Evolutionary conservation across 2,797 vertebrate genomes (phyloP).

Genomic region (Cetoscarus ocellatus): DNA sequence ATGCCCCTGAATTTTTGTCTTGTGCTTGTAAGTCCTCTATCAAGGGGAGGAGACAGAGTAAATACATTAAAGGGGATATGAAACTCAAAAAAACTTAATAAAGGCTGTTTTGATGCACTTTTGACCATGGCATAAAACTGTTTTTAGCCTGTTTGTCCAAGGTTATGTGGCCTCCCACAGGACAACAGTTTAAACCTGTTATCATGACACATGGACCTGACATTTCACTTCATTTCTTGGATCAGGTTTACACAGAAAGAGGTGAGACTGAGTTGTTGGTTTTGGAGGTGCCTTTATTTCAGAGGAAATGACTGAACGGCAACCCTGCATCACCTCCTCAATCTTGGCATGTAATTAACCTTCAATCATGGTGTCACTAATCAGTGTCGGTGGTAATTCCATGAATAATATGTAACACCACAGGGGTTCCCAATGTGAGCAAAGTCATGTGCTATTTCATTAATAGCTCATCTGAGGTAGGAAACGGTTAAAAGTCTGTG

Average conservation of each 20-base stretch:
- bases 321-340: slow-evolving; percentile 5
- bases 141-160: too few species aligned
- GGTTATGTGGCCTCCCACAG: too few species aligned
- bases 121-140: too few species aligned
- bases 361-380: slow-evolving; percentile 45
- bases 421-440: slow-evolving; percentile 19
- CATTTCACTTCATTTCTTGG: background rate
- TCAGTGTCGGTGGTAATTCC: slow-evolving; percentile 45
- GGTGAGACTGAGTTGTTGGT: background rate
- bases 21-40: too few species aligned
- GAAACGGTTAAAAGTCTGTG: slow-evolving; percentile 33
- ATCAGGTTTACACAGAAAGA: background rate
- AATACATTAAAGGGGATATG: too few species aligned
- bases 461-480: slow-evolving; percentile 41
- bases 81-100: too few species aligned
- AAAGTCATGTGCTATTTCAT: slow-evolving; percentile 43
- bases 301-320: slow-evolving; percentile 29
- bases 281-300: background rate
- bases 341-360: slow-evolving; percentile 56
- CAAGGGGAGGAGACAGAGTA: too few species aligned
- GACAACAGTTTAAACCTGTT: too few species aligned
- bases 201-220: background rate
- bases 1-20: too few species aligned
- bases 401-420: slow-evolving; percentile 32
- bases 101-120: too few species aligned